Evolutionary conservation across 2,797 vertebrate genomes (phyloP), one percentile per base, ranked within the genome.

Genomic region (Dermochelys coriacea): DNA sequence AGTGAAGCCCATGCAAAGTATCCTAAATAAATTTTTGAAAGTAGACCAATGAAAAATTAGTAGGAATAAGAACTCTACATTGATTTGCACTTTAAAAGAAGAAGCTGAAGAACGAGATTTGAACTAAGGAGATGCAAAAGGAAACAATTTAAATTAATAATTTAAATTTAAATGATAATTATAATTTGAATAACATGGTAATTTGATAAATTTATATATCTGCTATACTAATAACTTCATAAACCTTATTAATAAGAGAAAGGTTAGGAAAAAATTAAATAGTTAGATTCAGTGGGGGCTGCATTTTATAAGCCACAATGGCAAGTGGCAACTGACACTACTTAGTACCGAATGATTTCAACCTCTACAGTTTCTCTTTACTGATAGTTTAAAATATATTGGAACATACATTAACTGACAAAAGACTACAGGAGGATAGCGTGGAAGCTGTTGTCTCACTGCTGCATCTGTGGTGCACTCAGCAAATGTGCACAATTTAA

Each of bases 401-500:
- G 80, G 75, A 75, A 68, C 16, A 8, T 55, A 78, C 54, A 14
- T 47, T 34, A 90, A 80, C 5, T 91, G 88, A 50, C 25, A 18
- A 41, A 82, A 92, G n/a, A 11, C 74, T 84, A 29, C 45, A 45
- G 90, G 59, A 9, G 78, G 93, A 87, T 31, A 31, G 23, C 45
- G 12, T 4, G 21, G 64, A 85, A 90, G 18, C 80, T 80, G 77
- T n/a, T 6, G 23, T 87, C 77, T 61, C 77, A 80, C 29, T 82
- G 45, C 16, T 74, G 34, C 37, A 51, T 74, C 25, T 91, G 80
- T 59, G 71, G 41, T 80, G 54, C 88, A 9, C 85, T 92, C 27
- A 82, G 47, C 88, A 91, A 51, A 11, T 86, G 54, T 82, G 64
- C 64, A 74, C 37, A 74, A 64, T 95, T 97, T 88, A 91, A 74